These are phyloP conservation scores for Chaunax sp. DNA, from an alignment of 2,797 vertebrate genomes.

Conservation along the genomic window DNA sequence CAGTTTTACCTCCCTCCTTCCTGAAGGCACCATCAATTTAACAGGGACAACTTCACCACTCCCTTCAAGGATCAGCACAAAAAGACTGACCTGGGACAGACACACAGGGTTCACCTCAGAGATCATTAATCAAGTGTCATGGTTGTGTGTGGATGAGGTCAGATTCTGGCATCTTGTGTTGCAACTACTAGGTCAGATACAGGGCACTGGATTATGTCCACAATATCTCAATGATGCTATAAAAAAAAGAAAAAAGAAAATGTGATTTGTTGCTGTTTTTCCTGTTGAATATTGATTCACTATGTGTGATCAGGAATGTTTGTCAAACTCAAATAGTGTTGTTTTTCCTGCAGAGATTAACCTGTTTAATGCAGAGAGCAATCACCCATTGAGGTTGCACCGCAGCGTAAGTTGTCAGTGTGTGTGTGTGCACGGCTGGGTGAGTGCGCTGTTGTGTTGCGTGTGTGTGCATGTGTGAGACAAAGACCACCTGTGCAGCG, in stretches of 20 bases:
- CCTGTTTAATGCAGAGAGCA: slow-evolving; percentile 74
- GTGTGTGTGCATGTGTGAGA: slow-evolving; percentile 50
- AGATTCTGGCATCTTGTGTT: slow-evolving; percentile 68
- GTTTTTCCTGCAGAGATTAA: slow-evolving; percentile 74
- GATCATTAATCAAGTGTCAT: slow-evolving; percentile 80
- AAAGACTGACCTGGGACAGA: slow-evolving; percentile 81
- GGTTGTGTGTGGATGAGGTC: slow-evolving; percentile 72
- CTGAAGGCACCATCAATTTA: slow-evolving; percentile 80
- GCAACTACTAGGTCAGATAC: slow-evolving; percentile 72
- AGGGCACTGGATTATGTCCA: slow-evolving; percentile 60
- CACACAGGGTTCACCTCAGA: slow-evolving; percentile 76
- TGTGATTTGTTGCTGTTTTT: slow-evolving; percentile 52
- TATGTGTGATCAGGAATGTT: slow-evolving; percentile 73
- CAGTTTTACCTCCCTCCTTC: slow-evolving; percentile 68
- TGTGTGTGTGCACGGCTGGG: slow-evolving; percentile 29
- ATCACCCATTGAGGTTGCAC: slow-evolving; percentile 64
- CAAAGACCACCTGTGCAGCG: slow-evolving; percentile 82
- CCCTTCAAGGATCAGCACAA: slow-evolving; percentile 82
- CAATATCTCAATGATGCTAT: slow-evolving; percentile 49
- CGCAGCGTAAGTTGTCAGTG: slow-evolving; percentile 1
- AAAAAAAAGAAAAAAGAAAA: slow-evolving; percentile 5
- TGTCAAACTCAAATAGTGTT: slow-evolving; percentile 75
- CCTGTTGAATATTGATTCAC: slow-evolving; percentile 60
- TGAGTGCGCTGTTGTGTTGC: slow-evolving; percentile 3
- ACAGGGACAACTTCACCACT: slow-evolving; percentile 77